Conservation (phyloP, 2,797 vertebrate species). For the Apogon hyalosoma region DNA sequence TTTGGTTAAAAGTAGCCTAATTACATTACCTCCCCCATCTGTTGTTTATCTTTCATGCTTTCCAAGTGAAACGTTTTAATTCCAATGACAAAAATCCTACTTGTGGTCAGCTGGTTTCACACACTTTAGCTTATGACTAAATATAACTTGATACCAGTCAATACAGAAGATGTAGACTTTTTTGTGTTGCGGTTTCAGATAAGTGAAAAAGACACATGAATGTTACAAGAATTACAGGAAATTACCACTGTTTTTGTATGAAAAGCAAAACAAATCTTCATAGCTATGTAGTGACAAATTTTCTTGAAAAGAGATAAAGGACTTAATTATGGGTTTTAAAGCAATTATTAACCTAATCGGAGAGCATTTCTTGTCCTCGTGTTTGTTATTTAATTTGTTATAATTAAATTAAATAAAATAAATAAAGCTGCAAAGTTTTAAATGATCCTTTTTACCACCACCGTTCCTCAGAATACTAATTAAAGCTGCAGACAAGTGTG, state of each 20-base stretch:
- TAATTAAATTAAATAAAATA: conserved; percentile 25
- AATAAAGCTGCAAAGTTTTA: too few species aligned
- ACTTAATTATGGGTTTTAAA: conserved; percentile 49
- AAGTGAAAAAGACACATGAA: too few species aligned
- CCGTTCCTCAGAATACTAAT: conserved; percentile 62
- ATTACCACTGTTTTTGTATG: not conserved
- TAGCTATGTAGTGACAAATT: conserved; percentile 15
- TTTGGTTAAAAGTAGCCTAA: conserved; percentile 21
- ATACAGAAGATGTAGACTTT: too few species aligned
- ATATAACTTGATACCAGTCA: not conserved
- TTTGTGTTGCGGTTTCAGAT: too few species aligned
- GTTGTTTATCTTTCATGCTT: conserved; percentile 15
- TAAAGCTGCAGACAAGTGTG: conserved; percentile 40
- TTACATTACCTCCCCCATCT: not conserved
- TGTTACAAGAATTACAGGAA: not conserved
- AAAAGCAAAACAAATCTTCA: conserved; percentile 16
- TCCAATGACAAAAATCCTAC: conserved; percentile 5
- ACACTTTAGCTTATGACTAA: not conserved
- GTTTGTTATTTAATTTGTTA: conserved; percentile 17
- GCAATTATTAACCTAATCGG: conserved; percentile 61
- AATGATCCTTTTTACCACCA: conserved; percentile 41
- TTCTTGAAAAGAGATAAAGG: conserved; percentile 17
- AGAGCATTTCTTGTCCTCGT: conserved; percentile 23
- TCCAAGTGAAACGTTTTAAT: not conserved
- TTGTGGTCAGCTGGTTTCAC: not conserved